These are phyloP conservation scores for Drosophila nigritarsus DNA, from an alignment of 2,888 invertebrate genomes.

Conservation along the genomic window DNA sequence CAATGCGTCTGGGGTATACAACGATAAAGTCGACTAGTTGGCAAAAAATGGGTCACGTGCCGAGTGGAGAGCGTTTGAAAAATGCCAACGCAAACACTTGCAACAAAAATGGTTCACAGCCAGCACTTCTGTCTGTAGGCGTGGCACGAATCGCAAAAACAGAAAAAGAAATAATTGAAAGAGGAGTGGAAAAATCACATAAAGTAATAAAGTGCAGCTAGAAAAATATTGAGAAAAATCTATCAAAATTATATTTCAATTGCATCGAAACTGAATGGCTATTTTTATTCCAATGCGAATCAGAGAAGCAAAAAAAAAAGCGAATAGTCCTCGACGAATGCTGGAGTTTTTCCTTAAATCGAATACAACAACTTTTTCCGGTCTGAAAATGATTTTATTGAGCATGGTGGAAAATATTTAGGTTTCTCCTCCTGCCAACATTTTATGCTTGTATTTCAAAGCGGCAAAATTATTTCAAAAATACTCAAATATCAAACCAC, in stretches of 20 bases:
- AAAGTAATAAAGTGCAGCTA: slow-evolving; percentile 8
- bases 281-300: slow-evolving; percentile 10
- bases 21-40: background rate
- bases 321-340: background rate
- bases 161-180: background rate
- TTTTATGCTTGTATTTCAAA: background rate
- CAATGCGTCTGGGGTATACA: slow-evolving; percentile 2
- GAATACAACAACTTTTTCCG: background rate
- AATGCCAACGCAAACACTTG: slow-evolving; percentile 63
- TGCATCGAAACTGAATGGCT: slow-evolving; percentile 43
- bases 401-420: background rate
- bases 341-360: background rate
- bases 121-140: slow-evolving; percentile 33
- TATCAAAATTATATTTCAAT: slow-evolving; percentile 70
- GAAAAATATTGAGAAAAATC: slow-evolving; percentile 64
- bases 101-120: slow-evolving; percentile 28
- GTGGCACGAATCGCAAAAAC: slow-evolving; percentile 45
- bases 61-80: slow-evolving; percentile 38
- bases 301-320: background rate
- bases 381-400: background rate
- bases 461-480: background rate
- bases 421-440: background rate
- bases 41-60: slow-evolving; percentile 62
- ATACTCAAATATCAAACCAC: background rate
- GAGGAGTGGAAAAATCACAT: background rate